Conservation (phyloP, 2,888 invertebrate species). For the Pilophorus perplexus region DNA sequence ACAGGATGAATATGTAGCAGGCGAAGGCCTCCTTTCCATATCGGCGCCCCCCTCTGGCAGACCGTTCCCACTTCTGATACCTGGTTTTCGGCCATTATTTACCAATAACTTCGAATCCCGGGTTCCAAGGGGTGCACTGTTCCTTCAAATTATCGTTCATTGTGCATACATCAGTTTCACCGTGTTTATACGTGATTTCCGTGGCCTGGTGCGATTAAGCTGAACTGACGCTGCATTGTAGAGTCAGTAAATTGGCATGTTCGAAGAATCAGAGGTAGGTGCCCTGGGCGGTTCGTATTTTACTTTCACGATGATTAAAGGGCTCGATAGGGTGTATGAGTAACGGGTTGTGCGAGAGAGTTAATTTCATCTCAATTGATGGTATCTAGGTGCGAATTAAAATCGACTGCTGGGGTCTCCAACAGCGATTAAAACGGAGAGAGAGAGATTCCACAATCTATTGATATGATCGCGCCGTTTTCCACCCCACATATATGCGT, state of each 20-base stretch:
- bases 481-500: not conserved
- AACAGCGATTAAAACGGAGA: not conserved
- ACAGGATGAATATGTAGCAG: constrained; percentile 38
- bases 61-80: not conserved
- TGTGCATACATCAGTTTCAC: too few relatives aligned
- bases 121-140: too few relatives aligned
- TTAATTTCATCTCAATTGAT: not conserved
- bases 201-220: too few relatives aligned
- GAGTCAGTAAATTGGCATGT: too few relatives aligned
- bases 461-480: not conserved
- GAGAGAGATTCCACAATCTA: not conserved
- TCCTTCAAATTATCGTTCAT: too few relatives aligned
- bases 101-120: constrained; percentile 8
- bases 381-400: not conserved
- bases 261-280: too few relatives aligned
- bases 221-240: too few relatives aligned
- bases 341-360: too few relatives aligned
- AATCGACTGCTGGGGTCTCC: not conserved
- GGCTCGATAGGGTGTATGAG: too few relatives aligned
- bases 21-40: constrained; percentile 23
- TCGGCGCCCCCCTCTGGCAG: not conserved
- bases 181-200: too few relatives aligned
- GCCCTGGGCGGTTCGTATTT: too few relatives aligned
- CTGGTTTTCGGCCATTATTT: constrained; percentile 19
- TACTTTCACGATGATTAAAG: too few relatives aligned